Conservation (phyloP, 2,113 vertebrate genomes). For the Pitta sordida region DNA sequence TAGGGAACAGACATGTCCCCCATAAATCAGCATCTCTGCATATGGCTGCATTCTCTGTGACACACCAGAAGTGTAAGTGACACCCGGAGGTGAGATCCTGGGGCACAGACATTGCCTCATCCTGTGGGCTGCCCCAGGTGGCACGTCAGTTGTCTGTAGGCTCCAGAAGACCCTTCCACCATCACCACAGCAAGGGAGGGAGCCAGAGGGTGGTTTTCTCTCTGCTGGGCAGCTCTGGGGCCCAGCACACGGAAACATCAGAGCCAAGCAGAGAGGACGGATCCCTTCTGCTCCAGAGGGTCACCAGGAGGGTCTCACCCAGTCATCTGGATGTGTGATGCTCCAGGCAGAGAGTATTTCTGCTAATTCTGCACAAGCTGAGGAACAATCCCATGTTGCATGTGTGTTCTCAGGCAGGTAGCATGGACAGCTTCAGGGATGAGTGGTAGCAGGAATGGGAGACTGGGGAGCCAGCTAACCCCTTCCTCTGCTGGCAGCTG, state of each 20-base stretch:
- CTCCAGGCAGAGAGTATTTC: neutral
- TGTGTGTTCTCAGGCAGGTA: neutral
- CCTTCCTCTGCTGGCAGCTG: neutral
- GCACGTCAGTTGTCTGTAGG: neutral
- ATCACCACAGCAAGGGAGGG: rapidly evolving
- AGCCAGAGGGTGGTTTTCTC: neutral
- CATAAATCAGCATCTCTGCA: neutral
- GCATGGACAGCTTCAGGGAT: rapidly evolving
- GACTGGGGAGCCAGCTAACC: neutral
- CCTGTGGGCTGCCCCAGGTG: neutral
- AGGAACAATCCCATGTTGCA: neutral
- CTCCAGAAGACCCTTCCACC: neutral
- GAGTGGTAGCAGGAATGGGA: neutral
- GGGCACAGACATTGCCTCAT: neutral
- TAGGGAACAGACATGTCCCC: rapidly evolving
- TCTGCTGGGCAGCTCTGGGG: neutral
- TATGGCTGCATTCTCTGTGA: neutral
- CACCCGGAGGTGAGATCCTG: neutral
- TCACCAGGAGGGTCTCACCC: neutral
- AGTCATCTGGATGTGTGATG: neutral
- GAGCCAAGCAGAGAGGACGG: rapidly evolving
- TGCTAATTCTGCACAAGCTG: neutral
- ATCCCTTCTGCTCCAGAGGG: neutral
- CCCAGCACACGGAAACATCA: neutral
- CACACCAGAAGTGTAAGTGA: neutral